phyloP scores from a whole-genome alignment of 2,888 invertebrate genomes.

The Germaria angustata region DNA sequence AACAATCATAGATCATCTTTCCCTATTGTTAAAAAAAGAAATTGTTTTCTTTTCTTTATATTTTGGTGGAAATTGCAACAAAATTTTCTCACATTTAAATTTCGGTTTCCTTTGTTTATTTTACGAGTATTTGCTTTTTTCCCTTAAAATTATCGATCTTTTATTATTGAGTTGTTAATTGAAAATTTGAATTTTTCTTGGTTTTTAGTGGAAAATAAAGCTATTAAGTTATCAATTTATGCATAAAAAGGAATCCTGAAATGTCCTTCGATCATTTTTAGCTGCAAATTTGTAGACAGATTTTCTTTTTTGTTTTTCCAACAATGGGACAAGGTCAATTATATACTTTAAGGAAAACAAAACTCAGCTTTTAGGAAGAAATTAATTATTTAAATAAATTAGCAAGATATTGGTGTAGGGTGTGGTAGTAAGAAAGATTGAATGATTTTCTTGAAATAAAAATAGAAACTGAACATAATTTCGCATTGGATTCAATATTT shows the following conservation, averaged over 20 bases:
- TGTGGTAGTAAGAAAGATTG: background rate
- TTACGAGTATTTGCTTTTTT: background rate
- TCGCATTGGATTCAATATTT: too few relatives aligned
- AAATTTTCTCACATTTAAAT: conserved; percentile 61
- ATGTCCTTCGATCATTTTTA: background rate
- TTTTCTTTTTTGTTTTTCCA: conserved; percentile 6
- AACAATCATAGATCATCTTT: conserved; percentile 53
- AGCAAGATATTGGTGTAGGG: background rate
- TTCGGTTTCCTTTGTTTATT: conserved; percentile 45
- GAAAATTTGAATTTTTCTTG: conserved; percentile 35
- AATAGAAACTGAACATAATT: too few relatives aligned
- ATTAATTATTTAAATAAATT: conserved; percentile 29
- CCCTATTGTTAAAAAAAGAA: conserved; percentile 25
- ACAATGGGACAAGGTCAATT: conserved; percentile 38
- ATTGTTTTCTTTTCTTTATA: conserved; percentile 8
- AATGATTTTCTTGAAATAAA: background rate
- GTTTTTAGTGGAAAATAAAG: conserved; percentile 32
- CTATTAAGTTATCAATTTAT: conserved; percentile 47
- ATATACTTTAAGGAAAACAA: background rate
- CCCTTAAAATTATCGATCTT: background rate
- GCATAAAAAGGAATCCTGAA: conserved; percentile 33
- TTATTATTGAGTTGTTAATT: conserved; percentile 51
- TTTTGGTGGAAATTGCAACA: conserved; percentile 16
- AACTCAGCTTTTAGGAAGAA: conserved; percentile 34
- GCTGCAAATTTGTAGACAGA: conserved; percentile 55